Evolutionary conservation across 2,888 invertebrate species (phyloP).

Genomic region (Blomia tropicalis): DNA sequence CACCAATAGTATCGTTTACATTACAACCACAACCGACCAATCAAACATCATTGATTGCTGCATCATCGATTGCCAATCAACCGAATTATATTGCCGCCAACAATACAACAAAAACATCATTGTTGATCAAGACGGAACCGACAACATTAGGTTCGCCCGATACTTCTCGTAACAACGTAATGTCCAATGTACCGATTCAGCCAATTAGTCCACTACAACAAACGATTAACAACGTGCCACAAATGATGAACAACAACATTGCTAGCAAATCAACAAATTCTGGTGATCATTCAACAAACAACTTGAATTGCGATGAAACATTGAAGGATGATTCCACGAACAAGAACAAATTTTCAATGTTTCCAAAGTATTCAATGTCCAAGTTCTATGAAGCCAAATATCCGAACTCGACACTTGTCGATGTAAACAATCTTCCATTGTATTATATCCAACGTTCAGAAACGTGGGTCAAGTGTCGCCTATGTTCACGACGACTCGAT

Average conservation of each 20-base stretch:
- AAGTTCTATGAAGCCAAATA: not conserved
- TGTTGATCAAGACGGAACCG: not conserved
- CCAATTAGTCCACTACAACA: not conserved
- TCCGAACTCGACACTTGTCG: not conserved
- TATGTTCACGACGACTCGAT: conserved; percentile 1
- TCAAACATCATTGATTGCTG: not conserved
- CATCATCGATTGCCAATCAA: not conserved
- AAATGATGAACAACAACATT: not conserved
- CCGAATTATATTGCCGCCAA: not conserved
- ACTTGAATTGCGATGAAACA: not conserved
- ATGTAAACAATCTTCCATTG: not conserved
- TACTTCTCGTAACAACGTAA: not conserved
- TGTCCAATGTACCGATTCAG: not conserved
- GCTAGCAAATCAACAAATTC: not conserved
- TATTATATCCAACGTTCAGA: not conserved
- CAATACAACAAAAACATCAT: not conserved
- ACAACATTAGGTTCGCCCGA: not conserved
- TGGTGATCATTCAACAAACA: not conserved
- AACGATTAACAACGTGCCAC: too few species aligned
- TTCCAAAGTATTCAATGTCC: not conserved
- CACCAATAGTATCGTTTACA: not conserved
- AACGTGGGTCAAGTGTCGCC: conserved; percentile 5
- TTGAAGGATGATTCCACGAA: not conserved
- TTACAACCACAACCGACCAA: not conserved
- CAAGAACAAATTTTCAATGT: not conserved